phyloP scores from a whole-genome alignment of 2,888 invertebrate species.

The Drosophila villosipedis region DNA sequence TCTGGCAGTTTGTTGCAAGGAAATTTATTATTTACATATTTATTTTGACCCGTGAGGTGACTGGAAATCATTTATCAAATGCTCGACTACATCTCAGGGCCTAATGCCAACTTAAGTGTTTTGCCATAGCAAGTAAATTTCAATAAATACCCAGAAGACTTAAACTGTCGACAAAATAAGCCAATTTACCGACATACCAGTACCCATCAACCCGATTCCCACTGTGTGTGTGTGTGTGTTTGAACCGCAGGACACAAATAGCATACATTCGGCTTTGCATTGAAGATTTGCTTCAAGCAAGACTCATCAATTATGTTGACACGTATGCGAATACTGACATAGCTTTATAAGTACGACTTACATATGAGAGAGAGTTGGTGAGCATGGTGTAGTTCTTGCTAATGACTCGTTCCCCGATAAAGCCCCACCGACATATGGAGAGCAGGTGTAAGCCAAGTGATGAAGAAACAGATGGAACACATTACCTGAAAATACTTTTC shows the following conservation, averaged over 20 bases:
- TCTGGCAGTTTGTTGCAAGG: too few species aligned
- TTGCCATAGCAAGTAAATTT: slow-evolving; percentile 74
- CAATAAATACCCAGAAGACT: slow-evolving; percentile 75
- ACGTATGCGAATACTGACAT: slow-evolving; percentile 48
- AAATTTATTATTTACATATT: background rate
- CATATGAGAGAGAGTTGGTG: background rate
- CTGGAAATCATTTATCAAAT: slow-evolving; percentile 44
- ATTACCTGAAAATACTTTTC: background rate
- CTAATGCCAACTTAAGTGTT: slow-evolving; percentile 73
- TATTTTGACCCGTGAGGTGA: slow-evolving; percentile 12
- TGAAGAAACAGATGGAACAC: background rate
- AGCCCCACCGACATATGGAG: background rate
- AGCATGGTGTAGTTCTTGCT: slow-evolving; percentile 30
- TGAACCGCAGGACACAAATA: slow-evolving; percentile 63
- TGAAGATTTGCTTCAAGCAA: slow-evolving; percentile 59
- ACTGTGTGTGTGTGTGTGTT: slow-evolving; percentile 15
- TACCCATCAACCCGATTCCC: slow-evolving; percentile 21
- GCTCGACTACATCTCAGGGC: slow-evolving; percentile 31
- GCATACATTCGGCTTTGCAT: slow-evolving; percentile 46
- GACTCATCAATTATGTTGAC: slow-evolving; percentile 79
- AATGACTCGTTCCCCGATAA: slow-evolving; percentile 57
- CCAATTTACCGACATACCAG: slow-evolving; percentile 62
- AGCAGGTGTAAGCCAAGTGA: slow-evolving; percentile 20
- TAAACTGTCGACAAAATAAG: slow-evolving; percentile 80
- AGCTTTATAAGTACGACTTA: background rate